Evolutionary conservation across 2,797 vertebrate genomes (phyloP).

Genomic region (Vultur gryphus): DNA sequence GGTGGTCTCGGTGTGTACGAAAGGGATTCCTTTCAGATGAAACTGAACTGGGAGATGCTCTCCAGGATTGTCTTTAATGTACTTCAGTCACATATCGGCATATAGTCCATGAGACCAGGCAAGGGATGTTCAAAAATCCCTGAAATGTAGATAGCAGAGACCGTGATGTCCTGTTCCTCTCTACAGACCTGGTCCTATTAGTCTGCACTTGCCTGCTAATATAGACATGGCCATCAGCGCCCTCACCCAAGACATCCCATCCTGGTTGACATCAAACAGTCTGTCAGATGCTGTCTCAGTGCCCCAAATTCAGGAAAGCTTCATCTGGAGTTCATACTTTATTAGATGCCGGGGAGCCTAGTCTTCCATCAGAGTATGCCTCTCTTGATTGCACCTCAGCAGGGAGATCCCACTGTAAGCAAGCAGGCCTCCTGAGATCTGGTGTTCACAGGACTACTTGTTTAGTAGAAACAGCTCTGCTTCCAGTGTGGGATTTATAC

Average conservation of each 20-base stretch:
- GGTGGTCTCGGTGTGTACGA: not conserved
- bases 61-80: not conserved
- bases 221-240: not conserved
- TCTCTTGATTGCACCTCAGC: not conserved
- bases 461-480: not conserved
- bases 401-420: not conserved
- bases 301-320: not conserved
- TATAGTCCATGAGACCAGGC: not conserved
- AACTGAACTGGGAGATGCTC: not conserved
- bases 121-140: not conserved
- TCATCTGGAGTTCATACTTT: not conserved
- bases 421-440: not conserved
- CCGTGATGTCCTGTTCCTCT: not conserved
- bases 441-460: not conserved
- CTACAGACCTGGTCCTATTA: not conserved
- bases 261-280: not conserved
- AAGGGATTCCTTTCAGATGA: not conserved
- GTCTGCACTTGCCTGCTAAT: not conserved
- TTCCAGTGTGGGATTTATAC: not conserved
- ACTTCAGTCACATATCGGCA: not conserved
- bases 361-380: not conserved
- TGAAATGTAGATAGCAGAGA: not conserved
- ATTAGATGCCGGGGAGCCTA: not conserved
- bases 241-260: not conserved
- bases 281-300: not conserved